A percentile compares a stretch with the other conserved stretches of the same genome.
phyloP scores from a whole-genome alignment of 2,888 invertebrate species.

The Halocaridina rubra region DNA sequence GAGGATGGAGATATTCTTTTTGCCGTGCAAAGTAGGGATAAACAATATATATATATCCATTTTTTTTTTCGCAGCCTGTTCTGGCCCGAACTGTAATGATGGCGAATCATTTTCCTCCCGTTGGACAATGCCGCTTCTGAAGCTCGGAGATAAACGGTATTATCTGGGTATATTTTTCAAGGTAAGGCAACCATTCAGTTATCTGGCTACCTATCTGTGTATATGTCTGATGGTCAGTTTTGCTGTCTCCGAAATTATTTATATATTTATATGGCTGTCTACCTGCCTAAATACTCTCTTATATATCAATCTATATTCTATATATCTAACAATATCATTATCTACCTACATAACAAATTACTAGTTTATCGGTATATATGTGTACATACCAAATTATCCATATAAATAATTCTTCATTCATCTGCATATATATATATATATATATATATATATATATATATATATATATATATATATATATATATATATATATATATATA shows the following conservation, averaged over 20 bases:
- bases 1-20: no score
- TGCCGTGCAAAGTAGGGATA: no score
- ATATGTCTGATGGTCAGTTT: no score
- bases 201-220: no score
- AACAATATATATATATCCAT: neutral
- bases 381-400: neutral
- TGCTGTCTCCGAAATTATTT: no score
- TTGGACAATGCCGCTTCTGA: constrained; percentile 91
- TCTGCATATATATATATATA: constrained; percentile 9
- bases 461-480: constrained; percentile 7
- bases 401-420: neutral
- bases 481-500: neutral
- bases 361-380: neutral
- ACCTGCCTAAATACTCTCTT: no score
- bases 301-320: no score
- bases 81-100: constrained; percentile 13
- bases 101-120: constrained; percentile 71
- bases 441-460: constrained; percentile 15
- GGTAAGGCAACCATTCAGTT: constrained; percentile 78
- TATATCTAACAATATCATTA: no score
- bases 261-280: no score
- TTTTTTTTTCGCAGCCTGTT: constrained; percentile 36
- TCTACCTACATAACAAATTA: no score
- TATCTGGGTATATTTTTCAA: constrained; percentile 94
- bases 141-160: constrained; percentile 88